These are phyloP conservation scores for Tetrax tetrax DNA, from an alignment of 2,113 vertebrate genomes.

Conservation along the genomic window DNA sequence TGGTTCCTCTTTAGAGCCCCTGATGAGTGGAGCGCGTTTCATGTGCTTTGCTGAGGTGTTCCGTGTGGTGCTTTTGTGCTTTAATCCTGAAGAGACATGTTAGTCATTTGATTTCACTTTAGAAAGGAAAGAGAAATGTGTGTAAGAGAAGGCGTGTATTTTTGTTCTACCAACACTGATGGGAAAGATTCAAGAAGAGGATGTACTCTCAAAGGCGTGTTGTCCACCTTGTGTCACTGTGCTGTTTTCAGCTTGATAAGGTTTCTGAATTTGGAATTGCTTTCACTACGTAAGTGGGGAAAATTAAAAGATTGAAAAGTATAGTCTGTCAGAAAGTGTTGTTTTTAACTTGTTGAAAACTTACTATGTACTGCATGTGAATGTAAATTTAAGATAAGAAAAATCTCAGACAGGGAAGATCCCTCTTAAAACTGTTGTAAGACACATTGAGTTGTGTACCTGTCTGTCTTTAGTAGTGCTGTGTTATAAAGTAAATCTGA, in stretches of 20 bases:
- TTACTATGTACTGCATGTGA: fast-evolving
- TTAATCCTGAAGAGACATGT: not conserved
- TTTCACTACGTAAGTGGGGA: not conserved
- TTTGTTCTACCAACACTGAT: not conserved
- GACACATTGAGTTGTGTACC: fast-evolving
- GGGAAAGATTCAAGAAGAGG: not conserved
- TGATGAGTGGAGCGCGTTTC: not conserved
- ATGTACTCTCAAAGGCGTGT: fast-evolving
- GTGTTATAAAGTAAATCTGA: not conserved
- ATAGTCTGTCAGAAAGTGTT: not conserved
- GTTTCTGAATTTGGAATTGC: not conserved
- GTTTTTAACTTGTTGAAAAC: not conserved
- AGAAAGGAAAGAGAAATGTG: not conserved
- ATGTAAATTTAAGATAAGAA: not conserved
- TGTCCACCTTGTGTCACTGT: not conserved
- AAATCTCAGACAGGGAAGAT: not conserved
- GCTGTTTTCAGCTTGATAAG: not conserved
- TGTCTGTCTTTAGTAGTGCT: not conserved
- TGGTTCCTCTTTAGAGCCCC: not conserved
- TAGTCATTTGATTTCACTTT: not conserved
- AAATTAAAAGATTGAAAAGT: not conserved
- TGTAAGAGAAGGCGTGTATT: not conserved
- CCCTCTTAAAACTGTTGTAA: not conserved
- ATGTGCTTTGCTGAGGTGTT: not conserved
- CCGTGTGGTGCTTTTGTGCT: not conserved